Evolutionary conservation across 1,140 invertebrate species (phyloP), one percentile per base, ranked within the genome.

Genomic region (Aethina tumida): DNA sequence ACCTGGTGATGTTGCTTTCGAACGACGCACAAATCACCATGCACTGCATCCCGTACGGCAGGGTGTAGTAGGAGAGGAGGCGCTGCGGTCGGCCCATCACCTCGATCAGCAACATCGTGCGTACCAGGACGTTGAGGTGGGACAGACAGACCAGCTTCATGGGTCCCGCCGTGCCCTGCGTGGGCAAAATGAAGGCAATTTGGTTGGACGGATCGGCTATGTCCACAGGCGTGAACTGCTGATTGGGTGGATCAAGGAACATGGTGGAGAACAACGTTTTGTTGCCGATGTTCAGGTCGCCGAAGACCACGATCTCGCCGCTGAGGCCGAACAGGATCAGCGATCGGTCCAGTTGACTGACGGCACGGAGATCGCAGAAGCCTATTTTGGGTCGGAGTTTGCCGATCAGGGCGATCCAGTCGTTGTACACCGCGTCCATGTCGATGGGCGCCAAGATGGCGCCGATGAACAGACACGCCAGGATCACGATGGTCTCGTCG

Each of bases 321-420:
- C 12, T 32, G 6, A 41, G 22, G 5, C 36, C 39, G 1, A 47
- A 14, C 7, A 28, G 39, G 3, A 25, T 24, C 1, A 53, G 20
- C n/a, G 52, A 43, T 18, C 47, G 32, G 13, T 54, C 44, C 0
- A 54, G 39, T 13, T 50, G 45, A 16, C 41, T 45, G 4, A 45
- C 25, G 2, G 46, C 41, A 20, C 50, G 33, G 3, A 36, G 16
- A 31, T 53, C 52, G 24, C 47, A 52, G 31, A 56, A 56, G 10
- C 43, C 47, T 32, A 56, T 44, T 43, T 53, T 54, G 5, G 54
- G 54, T 27, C 46, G 45, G 2, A 54, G 31, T 26, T 47, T 48
- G 7, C 27, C 31, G 1, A 56, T 27, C 3, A 50, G 5, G 3
- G 31, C 33, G n/a, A 48, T 29, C 13, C 43, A 50, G 25, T 56